Evolutionary conservation across 1,140 invertebrate genomes (phyloP), one percentile per base, ranked within the genome.

Genomic region (Potamilus streckersoni): DNA sequence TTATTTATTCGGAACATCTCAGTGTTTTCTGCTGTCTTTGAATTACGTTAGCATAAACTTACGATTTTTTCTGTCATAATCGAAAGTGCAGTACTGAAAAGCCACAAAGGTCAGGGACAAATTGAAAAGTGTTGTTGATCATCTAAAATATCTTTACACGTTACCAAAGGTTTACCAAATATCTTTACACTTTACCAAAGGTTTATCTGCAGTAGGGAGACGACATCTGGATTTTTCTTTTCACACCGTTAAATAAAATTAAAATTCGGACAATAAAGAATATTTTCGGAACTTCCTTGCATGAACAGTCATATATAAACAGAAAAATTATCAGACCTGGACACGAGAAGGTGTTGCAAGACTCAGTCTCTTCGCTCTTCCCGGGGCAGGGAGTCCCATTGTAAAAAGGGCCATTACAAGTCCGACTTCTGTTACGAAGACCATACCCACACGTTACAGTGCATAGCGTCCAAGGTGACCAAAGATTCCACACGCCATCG

Each of bases 361-460:
- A 63, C 63, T 83, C 74, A 13, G 61, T 61, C 4, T 82, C 79
- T 49, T 75, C 70, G 5, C 55, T 16, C 12, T 63, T 63, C 14
- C 85, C 88, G 15, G 59, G 69, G 76, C 88, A 89, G 17, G 75
- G 56, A 14, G 69, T 73, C 16, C 87, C 86, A n/a, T 82, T 84
- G 69, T 83, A 76, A 19, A 79, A 76, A 23, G 85, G 84, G 8
- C 74, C 77, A 13, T 74, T 15, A 76, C 86, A 86, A 0, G 69
- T 72, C 19, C 84, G 66, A 8, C 74, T 70, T 19, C 86, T 71
- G 31, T 57, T 69, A n/a, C 78, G 80, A 60, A 49, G 74, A 23
- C 84, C 86, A 61, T 78, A 82, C 3, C 84, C 86, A 80, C 86
- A 87, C 14, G 83, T 82, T 19, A 82, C 79, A 17, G 74, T 79